Base-by-base conservation (phyloP, 2,797 vertebrate species). In the Lacerta agilis region DNA sequence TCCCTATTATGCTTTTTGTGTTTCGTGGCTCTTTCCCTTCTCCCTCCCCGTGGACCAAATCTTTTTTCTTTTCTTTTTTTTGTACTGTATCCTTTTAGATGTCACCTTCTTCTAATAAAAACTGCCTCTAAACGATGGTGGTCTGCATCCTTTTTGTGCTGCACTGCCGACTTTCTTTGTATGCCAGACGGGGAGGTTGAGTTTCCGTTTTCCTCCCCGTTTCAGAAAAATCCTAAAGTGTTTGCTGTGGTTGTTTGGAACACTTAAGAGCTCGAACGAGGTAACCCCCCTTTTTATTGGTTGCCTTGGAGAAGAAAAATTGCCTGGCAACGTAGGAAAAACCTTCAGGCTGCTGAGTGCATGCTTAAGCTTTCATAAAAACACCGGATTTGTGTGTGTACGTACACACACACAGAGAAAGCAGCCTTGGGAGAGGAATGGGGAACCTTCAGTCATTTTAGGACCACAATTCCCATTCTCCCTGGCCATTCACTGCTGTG, bases 101-200 rank as follows among this genome's bases (percentile, higher is more conserved):
- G 97, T 97, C 97, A 96, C 97, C 97, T 97, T 96, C 96, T 98
- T 98, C 98, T 98, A 99, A 99, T 99, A 99, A 99, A 99, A 98
- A 94, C 95, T 94, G 96, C 96, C 96, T 97, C 92, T 92, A 91
- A 97, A 95, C 93, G 90, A 90, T 87, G 80, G 88, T 88, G 93
- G 85, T 77, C 79, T 90, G 84, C 66, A 58, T 90, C 86, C 82
- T 90, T 43, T 33, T 75, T 86, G 0, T 71, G 84, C 87, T 91
- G n/a, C 8, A 10, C 25, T 49, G 1, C 38, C 72, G 41, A 25
- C 49, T 73, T 79, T 72, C 0, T 79, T 45, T 33, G 36, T 67
- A 38, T 15, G 10, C 43, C 11, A 23, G 33, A 18, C 3, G 1
- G 41, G 2, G 7, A 43, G 13, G 73, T 23, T 58, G 36, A 58